A percentile compares a stretch with the other conserved stretches of the same genome.
Evolutionary conservation across 2,113 vertebrate genomes (phyloP).

Genomic region (Coryphaenoides rupestris): DNA sequence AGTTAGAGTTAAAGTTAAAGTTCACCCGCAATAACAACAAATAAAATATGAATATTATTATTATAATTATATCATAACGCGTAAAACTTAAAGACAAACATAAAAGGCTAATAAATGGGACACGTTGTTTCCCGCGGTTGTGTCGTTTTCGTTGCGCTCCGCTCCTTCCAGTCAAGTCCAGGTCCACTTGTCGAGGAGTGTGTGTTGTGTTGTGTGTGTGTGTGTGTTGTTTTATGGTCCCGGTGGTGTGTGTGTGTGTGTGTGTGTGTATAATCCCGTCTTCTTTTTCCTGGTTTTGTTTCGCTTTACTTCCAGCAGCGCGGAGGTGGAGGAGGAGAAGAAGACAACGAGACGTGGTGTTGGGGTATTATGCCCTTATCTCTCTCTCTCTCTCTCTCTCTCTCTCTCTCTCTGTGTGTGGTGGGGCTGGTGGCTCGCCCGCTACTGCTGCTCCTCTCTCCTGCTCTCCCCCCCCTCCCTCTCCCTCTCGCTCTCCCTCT

Average conservation of each 20-base stretch:
- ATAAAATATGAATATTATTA: too few species aligned
- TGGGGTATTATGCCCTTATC: too few species aligned
- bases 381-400: too few species aligned
- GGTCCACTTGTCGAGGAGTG: conserved; percentile 62
- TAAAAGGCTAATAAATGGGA: too few species aligned
- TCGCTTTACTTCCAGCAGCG: conserved; percentile 55
- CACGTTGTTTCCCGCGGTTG: conserved; percentile 24
- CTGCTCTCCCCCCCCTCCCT: conserved; percentile 32
- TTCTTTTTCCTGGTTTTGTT: conserved; percentile 62
- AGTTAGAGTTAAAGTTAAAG: conserved; percentile 68
- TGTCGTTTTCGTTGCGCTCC: too few species aligned
- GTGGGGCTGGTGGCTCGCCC: conserved; percentile 54
- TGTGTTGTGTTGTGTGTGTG: conserved; percentile 70
- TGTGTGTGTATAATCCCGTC: conserved; percentile 63
- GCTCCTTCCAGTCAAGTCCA: conserved; percentile 42
- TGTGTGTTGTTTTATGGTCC: conserved; percentile 80
- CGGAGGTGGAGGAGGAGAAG: too few species aligned
- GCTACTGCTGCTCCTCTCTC: conserved; percentile 54
- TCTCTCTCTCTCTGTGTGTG: too few species aligned
- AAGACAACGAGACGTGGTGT: too few species aligned
- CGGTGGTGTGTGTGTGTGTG: too few species aligned
- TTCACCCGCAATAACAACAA: conserved; percentile 36
- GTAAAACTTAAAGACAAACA: conserved; percentile 1
- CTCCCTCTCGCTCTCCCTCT: conserved; percentile 46
- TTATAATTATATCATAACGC: neutral